Conservation (phyloP, 2,797 vertebrate species). For the Pteronotus mesoamericanus region DNA sequence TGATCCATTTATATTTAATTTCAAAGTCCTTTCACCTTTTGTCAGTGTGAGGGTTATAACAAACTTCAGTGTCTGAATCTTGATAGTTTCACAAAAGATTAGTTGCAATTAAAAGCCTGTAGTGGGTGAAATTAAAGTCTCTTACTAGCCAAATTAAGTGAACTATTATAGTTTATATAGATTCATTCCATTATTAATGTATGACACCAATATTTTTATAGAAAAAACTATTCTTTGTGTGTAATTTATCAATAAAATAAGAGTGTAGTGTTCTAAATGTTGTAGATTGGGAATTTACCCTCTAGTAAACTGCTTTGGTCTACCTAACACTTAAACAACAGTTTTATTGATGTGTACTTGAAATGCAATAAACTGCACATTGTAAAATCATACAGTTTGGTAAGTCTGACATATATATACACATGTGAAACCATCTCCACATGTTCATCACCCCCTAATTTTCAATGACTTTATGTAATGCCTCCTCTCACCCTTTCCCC, state of each 20-base stretch:
- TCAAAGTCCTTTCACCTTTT: background rate
- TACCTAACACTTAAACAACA: background rate
- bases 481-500: background rate
- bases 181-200: background rate
- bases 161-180: background rate
- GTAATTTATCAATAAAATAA: conserved; percentile 3
- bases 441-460: background rate
- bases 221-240: background rate
- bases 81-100: conserved; percentile 14
- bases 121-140: conserved; percentile 23
- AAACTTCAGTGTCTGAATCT: conserved; percentile 15
- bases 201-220: background rate
- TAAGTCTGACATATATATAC: background rate
- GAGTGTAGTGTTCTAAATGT: background rate
- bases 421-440: background rate
- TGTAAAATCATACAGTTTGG: background rate
- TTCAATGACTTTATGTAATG: background rate
- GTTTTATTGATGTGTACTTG: background rate
- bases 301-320: background rate
- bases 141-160: background rate
- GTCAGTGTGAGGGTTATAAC: background rate
- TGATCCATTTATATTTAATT: background rate
- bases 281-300: background rate
- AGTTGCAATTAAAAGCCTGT: background rate
- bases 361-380: background rate